Evolutionary conservation across 2,888 invertebrate species (phyloP), one percentile per base, ranked within the genome.

Genomic region (Folsomia candida): DNA sequence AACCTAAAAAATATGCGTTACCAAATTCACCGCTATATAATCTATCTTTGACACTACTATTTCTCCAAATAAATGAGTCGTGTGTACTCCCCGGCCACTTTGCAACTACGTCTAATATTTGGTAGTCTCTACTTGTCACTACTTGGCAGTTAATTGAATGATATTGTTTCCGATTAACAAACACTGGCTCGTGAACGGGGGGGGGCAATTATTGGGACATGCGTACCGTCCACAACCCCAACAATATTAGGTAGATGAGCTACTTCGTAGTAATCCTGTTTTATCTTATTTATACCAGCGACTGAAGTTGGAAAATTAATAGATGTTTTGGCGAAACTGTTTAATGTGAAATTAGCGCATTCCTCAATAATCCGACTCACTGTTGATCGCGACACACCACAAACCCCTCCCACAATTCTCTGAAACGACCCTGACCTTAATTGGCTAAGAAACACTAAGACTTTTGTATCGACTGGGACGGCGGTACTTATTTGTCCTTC

Each of bases 71-170:
- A n/a, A 66, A 62, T 1, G 64, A 51, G 29, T 73, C 73, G 37
- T 73, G 70, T 1, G 62, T 68, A 3, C 58, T 58, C 0, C 73
- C 73, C 0, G 73, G 73, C 73, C 70, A 73, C 51, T 68, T 70
- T 2, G 73, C 73, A 2, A 70, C 70, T 1, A 68, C 22, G 20
- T 73, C 73, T 6, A 61, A 37, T 1, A 73, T 61, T 24, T 70
- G 66, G 25, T 70, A 70, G 2, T 68, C 9, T 14, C n/a, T 54
- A 22, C 67, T 62, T 1, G 62, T 28, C 1, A 70, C 61, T 1
- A 73, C 67, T 60, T 73, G 73, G 20, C 73, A 73, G 51, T 73
- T 73, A 1, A 73, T 68, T 3, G 70, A 71, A 25, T 73, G 70
- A 6, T 0, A 20, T 0, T 54, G 51, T 25, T 73, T 68, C 27